Evolutionary conservation across 2,113 vertebrate genomes (phyloP).

Genomic region (Hyperopisus bebe): DNA sequence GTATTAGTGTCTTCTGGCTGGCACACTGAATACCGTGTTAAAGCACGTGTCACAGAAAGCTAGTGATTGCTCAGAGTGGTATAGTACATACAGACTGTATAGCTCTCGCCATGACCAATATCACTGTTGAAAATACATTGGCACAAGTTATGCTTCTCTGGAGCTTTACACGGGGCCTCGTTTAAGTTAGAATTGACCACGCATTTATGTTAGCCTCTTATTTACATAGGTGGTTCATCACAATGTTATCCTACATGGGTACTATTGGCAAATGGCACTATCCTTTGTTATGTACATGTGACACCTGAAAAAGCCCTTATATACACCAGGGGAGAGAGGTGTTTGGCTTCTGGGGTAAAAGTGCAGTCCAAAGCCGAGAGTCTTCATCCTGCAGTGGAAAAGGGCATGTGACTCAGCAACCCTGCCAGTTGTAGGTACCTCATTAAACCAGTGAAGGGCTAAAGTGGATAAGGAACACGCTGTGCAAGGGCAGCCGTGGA

Average conservation of each 20-base stretch:
- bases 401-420: not conserved
- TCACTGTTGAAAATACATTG: not conserved
- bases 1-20: not conserved
- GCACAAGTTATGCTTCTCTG: not conserved
- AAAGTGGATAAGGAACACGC: slow-evolving; percentile 6
- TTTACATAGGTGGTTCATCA: not conserved
- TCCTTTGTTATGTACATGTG: not conserved
- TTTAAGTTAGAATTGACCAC: not conserved
- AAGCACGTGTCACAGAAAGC: not conserved
- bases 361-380: not conserved
- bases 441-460: slow-evolving; percentile 11
- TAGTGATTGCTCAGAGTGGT: not conserved
- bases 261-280: not conserved
- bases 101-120: not conserved
- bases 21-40: not conserved
- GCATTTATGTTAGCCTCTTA: not conserved
- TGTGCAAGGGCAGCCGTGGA: not conserved
- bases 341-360: not conserved
- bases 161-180: not conserved
- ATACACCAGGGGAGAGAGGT: not conserved
- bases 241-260: not conserved
- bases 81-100: not conserved
- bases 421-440: not conserved
- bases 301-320: not conserved
- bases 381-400: slow-evolving; percentile 4